phyloP scores from a whole-genome alignment of 2,797 vertebrate species.

The Mus caroli region DNA sequence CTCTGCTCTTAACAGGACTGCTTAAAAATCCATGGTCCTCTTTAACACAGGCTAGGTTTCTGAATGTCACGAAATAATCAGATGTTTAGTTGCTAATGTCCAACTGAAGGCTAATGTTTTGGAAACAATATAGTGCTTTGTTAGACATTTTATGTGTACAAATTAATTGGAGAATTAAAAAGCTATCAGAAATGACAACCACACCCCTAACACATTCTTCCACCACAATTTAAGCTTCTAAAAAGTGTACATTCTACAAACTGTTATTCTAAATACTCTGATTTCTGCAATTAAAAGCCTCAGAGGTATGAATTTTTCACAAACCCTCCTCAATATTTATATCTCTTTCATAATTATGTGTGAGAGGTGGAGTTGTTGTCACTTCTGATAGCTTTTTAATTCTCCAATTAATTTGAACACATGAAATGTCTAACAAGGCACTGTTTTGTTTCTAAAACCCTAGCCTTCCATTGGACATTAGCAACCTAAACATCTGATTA shows the following conservation, averaged over 20 bases:
- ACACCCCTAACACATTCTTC: neutral
- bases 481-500: neutral
- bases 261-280: neutral
- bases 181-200: neutral
- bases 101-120: neutral
- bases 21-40: neutral
- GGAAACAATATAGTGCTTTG: slow-evolving; percentile 31
- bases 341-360: slow-evolving; percentile 1
- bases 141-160: neutral
- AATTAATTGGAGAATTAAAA: slow-evolving; percentile 51
- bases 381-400: neutral
- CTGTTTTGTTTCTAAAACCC: slow-evolving; percentile 32
- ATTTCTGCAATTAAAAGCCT: slow-evolving; percentile 28
- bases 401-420: slow-evolving; percentile 3
- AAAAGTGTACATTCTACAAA: slow-evolving; percentile 22
- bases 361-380: neutral
- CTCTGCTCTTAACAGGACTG: neutral
- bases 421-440: neutral
- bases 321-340: slow-evolving; percentile 21
- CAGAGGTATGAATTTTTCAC: neutral
- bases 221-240: neutral
- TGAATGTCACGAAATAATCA: neutral
- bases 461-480: neutral
- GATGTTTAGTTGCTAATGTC: neutral
- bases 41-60: neutral